Evolutionary conservation across 2,797 vertebrate genomes (phyloP), one percentile per base, ranked within the genome.

Genomic region (Oreonectes daqikongensis): DNA sequence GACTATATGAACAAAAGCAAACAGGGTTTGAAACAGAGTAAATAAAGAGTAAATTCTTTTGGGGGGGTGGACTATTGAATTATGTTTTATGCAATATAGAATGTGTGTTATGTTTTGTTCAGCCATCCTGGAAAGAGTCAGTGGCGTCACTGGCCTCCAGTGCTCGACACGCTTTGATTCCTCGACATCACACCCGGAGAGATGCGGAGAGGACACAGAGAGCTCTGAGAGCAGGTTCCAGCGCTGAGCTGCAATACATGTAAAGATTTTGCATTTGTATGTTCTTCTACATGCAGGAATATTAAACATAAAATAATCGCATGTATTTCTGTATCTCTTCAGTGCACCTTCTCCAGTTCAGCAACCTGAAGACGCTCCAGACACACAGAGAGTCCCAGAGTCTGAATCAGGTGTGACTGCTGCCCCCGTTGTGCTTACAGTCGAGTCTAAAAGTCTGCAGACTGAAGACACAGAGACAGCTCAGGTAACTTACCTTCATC

Each of bases 51-150:
- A 3, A 14, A 14, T 14, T 42, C 2, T 42, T 42, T 42, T 42
- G 12, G 3, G 40, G 1, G 12, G 12, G 40, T 4, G 12, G 12
- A 42, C 40, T 15, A 35, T 35, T 35, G 35, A 35, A 35, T 35
- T n/a, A n/a, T n/a, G n/a, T n/a, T 35, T 35, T 35, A 35, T 6
- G 35, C 35, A 35, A 35, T 10, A 9, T 35, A 35, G 35, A 35
- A 35, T 35, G 35, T 35, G 9, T 35, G 73, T 24, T 75, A 7
- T 60, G 17, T n/a, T 72, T 69, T n/a, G 44, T 18, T 72, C 74
- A 96, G 94, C 90, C 93, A 61, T 94, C 94, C 72, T 91, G 92
- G 88, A 94, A 86, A 71, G 94, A 89, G 14, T 93, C 90, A 3
- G 80, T 93, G 66, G 90, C 90, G 28, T 92, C 90, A 0, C 82